Conservation (phyloP, 2,113 vertebrate species). For the Hippocampus guttulatus region DNA sequence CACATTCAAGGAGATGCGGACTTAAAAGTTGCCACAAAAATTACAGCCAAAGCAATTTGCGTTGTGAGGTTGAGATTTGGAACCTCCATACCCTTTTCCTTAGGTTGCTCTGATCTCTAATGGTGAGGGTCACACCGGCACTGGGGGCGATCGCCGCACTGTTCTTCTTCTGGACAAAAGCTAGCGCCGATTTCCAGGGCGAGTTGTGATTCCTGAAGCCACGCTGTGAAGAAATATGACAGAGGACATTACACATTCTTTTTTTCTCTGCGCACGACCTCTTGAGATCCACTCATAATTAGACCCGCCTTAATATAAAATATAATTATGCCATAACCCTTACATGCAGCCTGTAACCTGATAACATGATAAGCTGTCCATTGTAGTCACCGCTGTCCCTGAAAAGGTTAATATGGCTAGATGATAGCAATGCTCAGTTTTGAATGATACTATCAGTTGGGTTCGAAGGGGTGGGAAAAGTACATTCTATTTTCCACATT, state of each 20-base stretch:
- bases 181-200: constrained; percentile 78
- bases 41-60: background rate
- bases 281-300: background rate
- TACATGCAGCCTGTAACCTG: too few species aligned
- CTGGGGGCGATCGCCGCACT: constrained; percentile 23
- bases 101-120: constrained; percentile 35
- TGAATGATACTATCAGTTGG: background rate
- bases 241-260: constrained; percentile 21
- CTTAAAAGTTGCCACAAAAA: background rate
- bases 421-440: background rate
- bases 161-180: constrained; percentile 70
- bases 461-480: background rate
- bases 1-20: background rate
- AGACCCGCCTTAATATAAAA: too few species aligned
- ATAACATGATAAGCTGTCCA: too few species aligned
- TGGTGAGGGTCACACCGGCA: constrained; percentile 21
- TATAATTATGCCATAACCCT: too few species aligned
- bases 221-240: constrained; percentile 53
- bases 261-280: background rate
- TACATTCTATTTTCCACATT: background rate
- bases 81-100: constrained; percentile 68
- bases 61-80: background rate
- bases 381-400: too few species aligned
- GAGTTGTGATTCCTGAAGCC: constrained; percentile 80
- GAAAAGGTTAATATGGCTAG: too few species aligned